phyloP scores from a whole-genome alignment of 2,797 vertebrate genomes.

The Paedocypris micromegethes region DNA sequence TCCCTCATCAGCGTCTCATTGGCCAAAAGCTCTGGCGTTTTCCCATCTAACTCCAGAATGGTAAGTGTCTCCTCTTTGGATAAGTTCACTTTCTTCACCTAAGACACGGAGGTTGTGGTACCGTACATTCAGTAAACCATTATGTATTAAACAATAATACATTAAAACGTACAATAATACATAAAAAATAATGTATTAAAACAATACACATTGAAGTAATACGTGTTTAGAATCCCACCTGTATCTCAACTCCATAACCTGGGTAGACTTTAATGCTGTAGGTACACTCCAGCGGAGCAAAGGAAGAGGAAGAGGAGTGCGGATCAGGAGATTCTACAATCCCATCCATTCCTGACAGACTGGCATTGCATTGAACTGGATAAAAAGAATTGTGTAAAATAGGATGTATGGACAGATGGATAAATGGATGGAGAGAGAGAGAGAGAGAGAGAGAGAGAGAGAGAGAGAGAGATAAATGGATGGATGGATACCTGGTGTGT shows the following conservation, averaged over 20 bases:
- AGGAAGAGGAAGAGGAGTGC: constrained; percentile 62
- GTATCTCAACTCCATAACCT: constrained; percentile 88
- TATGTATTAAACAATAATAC: no score
- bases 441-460: no score
- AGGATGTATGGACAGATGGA: no score
- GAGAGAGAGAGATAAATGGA: no score
- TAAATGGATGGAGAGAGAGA: no score
- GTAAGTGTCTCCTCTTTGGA: constrained; percentile 83
- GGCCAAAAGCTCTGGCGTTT: constrained; percentile 74
- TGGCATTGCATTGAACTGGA: constrained; percentile 84
- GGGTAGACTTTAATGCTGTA: constrained; percentile 87
- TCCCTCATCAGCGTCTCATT: constrained; percentile 85
- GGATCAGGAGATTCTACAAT: constrained; percentile 82
- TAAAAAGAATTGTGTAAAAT: not conserved
- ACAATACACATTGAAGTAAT: no score
- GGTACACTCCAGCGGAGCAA: constrained; percentile 81
- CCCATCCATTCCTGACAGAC: constrained; percentile 80
- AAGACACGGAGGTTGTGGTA: constrained; percentile 24
- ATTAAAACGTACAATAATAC: no score
- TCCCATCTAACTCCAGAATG: constrained; percentile 75
- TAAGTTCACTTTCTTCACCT: constrained; percentile 85
- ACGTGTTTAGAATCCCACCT: constrained; percentile 61
- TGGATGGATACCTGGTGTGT: constrained; percentile 75
- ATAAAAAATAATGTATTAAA: no score
- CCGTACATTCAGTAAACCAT: constrained; percentile 27